Conservation (phyloP, 92 coral and sea anemone genomes). For the Actinernus sp. region DNA sequence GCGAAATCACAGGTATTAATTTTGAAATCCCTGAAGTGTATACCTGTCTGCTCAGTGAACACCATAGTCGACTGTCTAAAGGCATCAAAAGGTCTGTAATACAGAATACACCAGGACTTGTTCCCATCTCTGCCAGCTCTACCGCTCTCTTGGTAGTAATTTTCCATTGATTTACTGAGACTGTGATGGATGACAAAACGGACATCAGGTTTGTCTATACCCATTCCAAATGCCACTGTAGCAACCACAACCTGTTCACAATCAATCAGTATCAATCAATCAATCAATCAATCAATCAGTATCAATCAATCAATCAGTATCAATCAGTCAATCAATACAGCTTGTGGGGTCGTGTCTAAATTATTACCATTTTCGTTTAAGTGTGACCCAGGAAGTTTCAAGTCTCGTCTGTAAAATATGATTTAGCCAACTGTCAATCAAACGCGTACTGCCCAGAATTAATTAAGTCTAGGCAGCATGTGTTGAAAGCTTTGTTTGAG, state of each 20-base stretch:
- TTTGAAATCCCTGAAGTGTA: background rate
- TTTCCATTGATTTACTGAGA: slow-evolving; percentile 97
- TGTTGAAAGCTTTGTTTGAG: too few relatives aligned
- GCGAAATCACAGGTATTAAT: background rate
- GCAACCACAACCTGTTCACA: slow-evolving; percentile 97
- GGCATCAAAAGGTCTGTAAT: slow-evolving; percentile 87
- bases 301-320: too few relatives aligned
- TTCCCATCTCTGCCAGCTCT: slow-evolving; percentile 92
- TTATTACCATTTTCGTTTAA: too few relatives aligned
- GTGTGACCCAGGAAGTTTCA: too few relatives aligned
- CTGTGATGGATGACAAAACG: slow-evolving; percentile 97
- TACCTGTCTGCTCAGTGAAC: slow-evolving; percentile 83
- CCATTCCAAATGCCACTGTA: slow-evolving; percentile 98
- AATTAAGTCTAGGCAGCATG: too few relatives aligned
- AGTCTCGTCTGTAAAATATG: too few relatives aligned
- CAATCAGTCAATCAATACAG: too few relatives aligned
- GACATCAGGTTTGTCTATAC: slow-evolving; percentile 93
- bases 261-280: too few relatives aligned
- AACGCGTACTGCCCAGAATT: too few relatives aligned
- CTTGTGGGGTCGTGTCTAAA: too few relatives aligned
- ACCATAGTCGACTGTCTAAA: slow-evolving; percentile 96
- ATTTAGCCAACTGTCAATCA: too few relatives aligned
- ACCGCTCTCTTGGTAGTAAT: slow-evolving; percentile 96
- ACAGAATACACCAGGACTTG: slow-evolving; percentile 80
- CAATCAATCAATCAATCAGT: too few relatives aligned